Evolutionary conservation across 2,888 invertebrate species (phyloP), one percentile per base, ranked within the genome.

Genomic region (Smittia sp.): DNA sequence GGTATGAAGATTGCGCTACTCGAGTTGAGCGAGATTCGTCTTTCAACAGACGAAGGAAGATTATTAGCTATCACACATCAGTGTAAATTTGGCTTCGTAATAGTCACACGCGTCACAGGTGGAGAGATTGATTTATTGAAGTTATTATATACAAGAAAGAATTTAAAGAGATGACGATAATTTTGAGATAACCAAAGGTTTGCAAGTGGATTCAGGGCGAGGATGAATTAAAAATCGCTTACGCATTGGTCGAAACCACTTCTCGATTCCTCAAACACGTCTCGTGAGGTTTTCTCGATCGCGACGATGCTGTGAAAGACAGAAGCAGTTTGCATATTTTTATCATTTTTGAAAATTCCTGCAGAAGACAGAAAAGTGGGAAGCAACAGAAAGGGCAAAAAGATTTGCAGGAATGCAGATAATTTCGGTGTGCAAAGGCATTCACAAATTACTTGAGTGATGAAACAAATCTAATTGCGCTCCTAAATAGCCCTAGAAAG

Each of bases 391-490:
- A 58, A 18, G n/a, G 22, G 7, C 1, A 46, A 58, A 58, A 58
- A 22, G 22, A 58, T 18, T 58, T 58, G 58, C 2, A 46, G 70
- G 70, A 72, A 72, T 72, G 70, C 70, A 58, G 58, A 72, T 72
- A 72, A 72, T 72, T 72, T 25, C 54, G 54, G n/a, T 9, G 13
- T 27, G 20, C 46, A 46, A 46, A 46, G 15, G 41, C 2, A 65
- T 58, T 7, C 58, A 58, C 52, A 32, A 32, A 32, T 32, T 32
- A 32, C 9, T 32, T 32, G 32, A 32, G 32, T 32, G 32, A 32
- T 32, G 32, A 32, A 32, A 32, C 32, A 32, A 32, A 6, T 32
- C 32, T 32, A 32, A 32, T 32, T 32, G 32, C 32, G 32, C 32
- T 32, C 32, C 9, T 32, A 32, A 3, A 32, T 32, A 32, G 32